These are phyloP conservation scores for Nesoenas mayeri DNA, from an alignment of 2,113 vertebrate genomes.

Conservation along the genomic window DNA sequence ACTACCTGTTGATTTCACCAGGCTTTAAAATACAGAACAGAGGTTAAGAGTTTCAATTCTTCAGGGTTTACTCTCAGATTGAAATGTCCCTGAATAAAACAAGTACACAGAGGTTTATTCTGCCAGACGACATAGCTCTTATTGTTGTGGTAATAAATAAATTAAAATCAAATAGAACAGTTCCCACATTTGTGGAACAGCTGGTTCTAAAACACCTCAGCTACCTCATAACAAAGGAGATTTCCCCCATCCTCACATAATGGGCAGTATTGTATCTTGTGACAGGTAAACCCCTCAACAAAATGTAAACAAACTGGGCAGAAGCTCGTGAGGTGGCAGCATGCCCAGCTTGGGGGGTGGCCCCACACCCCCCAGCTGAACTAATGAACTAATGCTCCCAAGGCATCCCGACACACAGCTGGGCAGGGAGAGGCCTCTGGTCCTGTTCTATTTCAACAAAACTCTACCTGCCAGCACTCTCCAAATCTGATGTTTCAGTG, in stretches of 20 bases:
- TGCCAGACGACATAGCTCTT: not conserved
- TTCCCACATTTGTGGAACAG: not conserved
- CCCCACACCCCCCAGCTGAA: not conserved
- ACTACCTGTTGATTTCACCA: not conserved
- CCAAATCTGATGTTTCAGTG: not conserved
- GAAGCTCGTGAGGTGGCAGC: slow-evolving; percentile 51
- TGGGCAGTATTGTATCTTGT: accelerated
- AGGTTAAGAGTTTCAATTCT: not conserved
- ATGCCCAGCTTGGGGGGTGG: not conserved
- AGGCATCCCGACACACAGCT: not conserved
- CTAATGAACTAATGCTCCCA: not conserved
- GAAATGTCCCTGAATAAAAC: not conserved
- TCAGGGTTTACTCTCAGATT: not conserved
- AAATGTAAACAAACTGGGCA: not conserved
- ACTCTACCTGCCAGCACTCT: not conserved
- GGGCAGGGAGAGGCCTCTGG: not conserved
- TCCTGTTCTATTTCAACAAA: not conserved
- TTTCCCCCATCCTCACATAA: not conserved
- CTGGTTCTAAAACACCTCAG: not conserved
- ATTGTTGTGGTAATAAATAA: not conserved
- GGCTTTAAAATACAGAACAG: not conserved
- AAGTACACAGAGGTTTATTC: not conserved
- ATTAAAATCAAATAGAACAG: not conserved
- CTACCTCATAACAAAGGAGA: not conserved
- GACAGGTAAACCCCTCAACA: not conserved